These are phyloP conservation scores for Tachina grossa DNA, from an alignment of 2,888 invertebrate genomes.

Conservation along the genomic window DNA sequence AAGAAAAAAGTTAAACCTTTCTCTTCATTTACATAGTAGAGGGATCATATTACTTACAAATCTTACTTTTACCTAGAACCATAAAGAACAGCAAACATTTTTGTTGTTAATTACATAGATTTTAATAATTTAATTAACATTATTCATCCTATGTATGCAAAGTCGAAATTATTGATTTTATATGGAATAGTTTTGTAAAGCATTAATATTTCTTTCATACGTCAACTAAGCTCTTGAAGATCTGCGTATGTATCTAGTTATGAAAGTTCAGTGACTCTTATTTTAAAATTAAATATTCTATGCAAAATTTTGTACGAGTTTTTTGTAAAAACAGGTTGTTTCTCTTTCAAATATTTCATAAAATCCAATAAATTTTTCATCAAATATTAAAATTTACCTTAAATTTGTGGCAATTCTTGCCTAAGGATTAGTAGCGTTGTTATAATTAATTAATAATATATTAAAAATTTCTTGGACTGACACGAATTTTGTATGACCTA, in stretches of 20 bases:
- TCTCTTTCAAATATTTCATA: conserved; percentile 10
- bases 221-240: neutral
- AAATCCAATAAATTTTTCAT: conserved; percentile 49
- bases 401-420: neutral
- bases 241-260: neutral
- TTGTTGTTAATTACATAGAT: conserved; percentile 57
- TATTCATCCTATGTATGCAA: conserved; percentile 32
- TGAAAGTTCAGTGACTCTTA: conserved; percentile 57
- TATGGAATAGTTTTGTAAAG: conserved; percentile 2
- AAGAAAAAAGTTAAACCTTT: neutral
- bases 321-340: conserved; percentile 54
- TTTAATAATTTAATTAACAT: conserved; percentile 66
- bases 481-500: neutral
- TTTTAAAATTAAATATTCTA: neutral
- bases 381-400: conserved; percentile 61
- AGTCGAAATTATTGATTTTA: neutral
- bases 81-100: neutral
- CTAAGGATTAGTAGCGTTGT: neutral
- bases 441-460: neutral
- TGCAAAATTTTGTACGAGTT: neutral
- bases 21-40: neutral
- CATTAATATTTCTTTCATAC: conserved; percentile 2
- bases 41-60: neutral
- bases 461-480: neutral
- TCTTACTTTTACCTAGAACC: neutral